Percentiles rank a stretch among this genome's conserved stretches.
These are phyloP conservation scores for Spodoptera litura DNA, from an alignment of 1,140 invertebrate species.

Conservation along the genomic window DNA sequence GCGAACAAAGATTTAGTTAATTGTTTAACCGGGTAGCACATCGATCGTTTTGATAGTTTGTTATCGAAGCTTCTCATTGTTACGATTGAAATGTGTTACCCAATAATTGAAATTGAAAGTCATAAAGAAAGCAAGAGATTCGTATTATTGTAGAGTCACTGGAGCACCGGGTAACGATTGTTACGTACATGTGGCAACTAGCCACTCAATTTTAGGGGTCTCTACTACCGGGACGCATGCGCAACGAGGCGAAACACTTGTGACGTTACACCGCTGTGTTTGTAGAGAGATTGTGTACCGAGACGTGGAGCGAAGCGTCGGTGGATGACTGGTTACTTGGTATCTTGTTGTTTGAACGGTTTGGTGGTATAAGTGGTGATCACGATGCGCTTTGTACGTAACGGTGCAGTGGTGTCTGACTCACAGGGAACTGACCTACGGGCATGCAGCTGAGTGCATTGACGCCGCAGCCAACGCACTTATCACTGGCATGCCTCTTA, in stretches of 20 bases:
- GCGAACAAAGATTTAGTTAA: slow-evolving; percentile 27
- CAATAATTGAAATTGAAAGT: slow-evolving; percentile 76
- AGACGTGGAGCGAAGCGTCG: slow-evolving; percentile 36
- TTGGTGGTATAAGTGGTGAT: slow-evolving; percentile 64
- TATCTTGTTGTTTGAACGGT: slow-evolving; percentile 20
- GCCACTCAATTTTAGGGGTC: slow-evolving; percentile 56
- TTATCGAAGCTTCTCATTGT: slow-evolving; percentile 39
- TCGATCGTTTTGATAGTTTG: slow-evolving; percentile 13
- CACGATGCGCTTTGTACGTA: slow-evolving; percentile 78
- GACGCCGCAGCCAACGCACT: slow-evolving; percentile 77
- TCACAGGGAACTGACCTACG: slow-evolving; percentile 85
- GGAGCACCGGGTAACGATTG: slow-evolving; percentile 78
- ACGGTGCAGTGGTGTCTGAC: slow-evolving; percentile 81
- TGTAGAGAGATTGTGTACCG: not conserved
- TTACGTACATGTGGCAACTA: slow-evolving; percentile 64
- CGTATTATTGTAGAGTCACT: slow-evolving; percentile 80
- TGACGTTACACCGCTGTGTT: slow-evolving; percentile 55
- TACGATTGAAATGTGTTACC: slow-evolving; percentile 46
- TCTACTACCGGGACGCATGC: not conserved
- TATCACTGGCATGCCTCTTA: slow-evolving; percentile 80
- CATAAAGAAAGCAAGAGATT: slow-evolving; percentile 69
- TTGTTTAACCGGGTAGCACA: slow-evolving; percentile 34
- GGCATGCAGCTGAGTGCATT: slow-evolving; percentile 83
- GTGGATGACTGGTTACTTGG: slow-evolving; percentile 38
- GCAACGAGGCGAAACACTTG: not conserved